Percentiles rank a stretch among this genome's conserved stretches.
Conservation (phyloP, 2,888 invertebrate genomes). For the Rhorus exstirpatorius region DNA sequence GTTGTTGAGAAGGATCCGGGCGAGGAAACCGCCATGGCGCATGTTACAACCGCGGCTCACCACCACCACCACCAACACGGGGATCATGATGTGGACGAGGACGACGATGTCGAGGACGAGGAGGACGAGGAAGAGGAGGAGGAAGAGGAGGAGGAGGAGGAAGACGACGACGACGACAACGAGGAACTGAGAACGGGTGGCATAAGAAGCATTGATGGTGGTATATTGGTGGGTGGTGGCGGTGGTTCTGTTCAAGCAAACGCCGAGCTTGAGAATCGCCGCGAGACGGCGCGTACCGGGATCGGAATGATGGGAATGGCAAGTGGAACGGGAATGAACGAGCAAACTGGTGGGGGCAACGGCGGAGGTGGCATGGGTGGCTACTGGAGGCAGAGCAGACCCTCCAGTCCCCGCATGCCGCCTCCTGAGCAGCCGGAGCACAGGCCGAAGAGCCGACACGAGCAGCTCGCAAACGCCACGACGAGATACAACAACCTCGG, state of each 20-base stretch:
- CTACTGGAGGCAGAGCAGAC: constrained; percentile 86
- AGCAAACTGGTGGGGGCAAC: constrained; percentile 77
- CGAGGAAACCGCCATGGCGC: constrained; percentile 72
- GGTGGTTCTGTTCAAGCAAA: constrained; percentile 70
- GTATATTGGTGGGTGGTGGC: constrained; percentile 74
- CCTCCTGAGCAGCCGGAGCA: constrained; percentile 87
- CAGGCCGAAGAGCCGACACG: constrained; percentile 88
- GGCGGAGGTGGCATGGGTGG: constrained; percentile 87
- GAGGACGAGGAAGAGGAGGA: constrained; percentile 77
- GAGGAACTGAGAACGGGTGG: constrained; percentile 70
- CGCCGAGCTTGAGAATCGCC: constrained; percentile 66
- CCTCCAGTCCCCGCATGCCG: constrained; percentile 87
- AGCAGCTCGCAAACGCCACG: constrained; percentile 84
- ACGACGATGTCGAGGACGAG: constrained; percentile 80
- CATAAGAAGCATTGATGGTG: constrained; percentile 62
- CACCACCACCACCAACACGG: constrained; percentile 78
- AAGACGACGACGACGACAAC: constrained; percentile 75
- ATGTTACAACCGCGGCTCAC: constrained; percentile 75
- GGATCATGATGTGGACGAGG: constrained; percentile 78
- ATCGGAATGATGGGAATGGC: constrained; percentile 72
- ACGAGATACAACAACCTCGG: constrained; percentile 92
- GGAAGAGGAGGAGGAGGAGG: constrained; percentile 73
- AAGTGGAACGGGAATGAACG: constrained; percentile 63
- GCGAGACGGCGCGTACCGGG: constrained; percentile 78
- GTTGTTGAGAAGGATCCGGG: constrained; percentile 74